Conservation (phyloP, 2,113 vertebrate species). For the Morone chrysops region DNA sequence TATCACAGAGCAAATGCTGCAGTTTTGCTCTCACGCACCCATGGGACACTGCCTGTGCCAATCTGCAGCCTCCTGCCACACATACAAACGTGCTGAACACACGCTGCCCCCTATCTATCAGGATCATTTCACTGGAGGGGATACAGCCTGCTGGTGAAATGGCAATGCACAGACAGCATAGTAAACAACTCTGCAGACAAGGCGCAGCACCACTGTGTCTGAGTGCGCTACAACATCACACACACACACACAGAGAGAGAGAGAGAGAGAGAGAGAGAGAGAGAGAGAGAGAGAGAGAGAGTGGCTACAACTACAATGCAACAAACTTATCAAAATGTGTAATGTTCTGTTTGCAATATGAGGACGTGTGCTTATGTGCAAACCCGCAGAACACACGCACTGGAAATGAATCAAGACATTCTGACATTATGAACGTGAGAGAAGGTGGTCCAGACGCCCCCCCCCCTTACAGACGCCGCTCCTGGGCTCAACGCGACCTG, state of each 20-base stretch:
- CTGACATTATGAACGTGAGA: neutral
- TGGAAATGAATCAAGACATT: neutral
- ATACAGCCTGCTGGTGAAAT: constrained; percentile 29
- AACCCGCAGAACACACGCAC: neutral
- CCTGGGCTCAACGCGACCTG: constrained; percentile 47
- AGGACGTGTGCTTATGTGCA: neutral
- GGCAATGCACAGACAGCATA: constrained; percentile 38
- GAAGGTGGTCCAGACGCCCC: neutral
- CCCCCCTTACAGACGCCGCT: neutral
- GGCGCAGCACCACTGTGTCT: constrained; percentile 14
- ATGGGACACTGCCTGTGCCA: constrained; percentile 23
- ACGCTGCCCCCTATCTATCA: constrained; percentile 21
- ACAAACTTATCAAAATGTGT: neutral
- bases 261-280: too few species aligned
- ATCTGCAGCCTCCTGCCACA: constrained; percentile 21
- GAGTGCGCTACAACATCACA: constrained; percentile 2
- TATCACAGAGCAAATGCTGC: constrained; percentile 22
- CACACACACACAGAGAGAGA: neutral
- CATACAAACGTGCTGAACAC: constrained; percentile 37
- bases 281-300: neutral
- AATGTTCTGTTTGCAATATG: neutral
- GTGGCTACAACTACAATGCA: neutral
- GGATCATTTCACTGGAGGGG: constrained; percentile 23
- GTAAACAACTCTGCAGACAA: constrained; percentile 53
- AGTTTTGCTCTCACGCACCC: constrained; percentile 26